These are phyloP conservation scores for Drosophila falleni DNA, from an alignment of 2,888 invertebrate genomes.

Conservation along the genomic window DNA sequence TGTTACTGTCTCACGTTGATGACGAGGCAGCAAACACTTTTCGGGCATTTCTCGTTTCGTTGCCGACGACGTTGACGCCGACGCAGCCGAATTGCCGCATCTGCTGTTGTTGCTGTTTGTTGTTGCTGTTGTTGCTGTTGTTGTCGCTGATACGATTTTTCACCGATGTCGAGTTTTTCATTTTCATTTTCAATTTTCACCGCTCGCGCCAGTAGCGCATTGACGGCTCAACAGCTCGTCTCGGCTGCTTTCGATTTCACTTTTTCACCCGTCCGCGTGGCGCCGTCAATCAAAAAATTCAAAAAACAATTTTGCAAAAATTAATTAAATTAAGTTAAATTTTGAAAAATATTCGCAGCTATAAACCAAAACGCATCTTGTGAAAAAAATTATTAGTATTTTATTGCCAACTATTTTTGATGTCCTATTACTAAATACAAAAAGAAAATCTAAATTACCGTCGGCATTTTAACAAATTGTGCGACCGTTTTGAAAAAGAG, in stretches of 20 bases:
- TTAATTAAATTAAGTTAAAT: not conserved
- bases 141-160: slow-evolving; percentile 61
- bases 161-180: slow-evolving; percentile 74
- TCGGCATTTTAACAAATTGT: slow-evolving; percentile 49
- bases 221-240: slow-evolving; percentile 84
- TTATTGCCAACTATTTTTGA: slow-evolving; percentile 12
- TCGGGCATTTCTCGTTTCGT: slow-evolving; percentile 60
- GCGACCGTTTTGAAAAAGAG: slow-evolving; percentile 22
- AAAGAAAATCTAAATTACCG: slow-evolving; percentile 38
- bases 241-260: slow-evolving; percentile 74
- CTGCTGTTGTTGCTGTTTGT: slow-evolving; percentile 30
- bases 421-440: slow-evolving; percentile 5
- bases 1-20: slow-evolving; percentile 27
- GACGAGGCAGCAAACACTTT: slow-evolving; percentile 64
- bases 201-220: slow-evolving; percentile 82
- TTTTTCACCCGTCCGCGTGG: slow-evolving; percentile 43
- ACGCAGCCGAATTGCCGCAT: slow-evolving; percentile 72
- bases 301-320: slow-evolving; percentile 12
- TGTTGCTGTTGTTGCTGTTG: slow-evolving; percentile 23
- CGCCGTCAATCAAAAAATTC: slow-evolving; percentile 25
- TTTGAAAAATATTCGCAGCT: not conserved
- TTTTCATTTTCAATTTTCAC: slow-evolving; percentile 83
- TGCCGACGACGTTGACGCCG: slow-evolving; percentile 64
- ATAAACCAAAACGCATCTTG: not conserved
- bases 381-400: slow-evolving; percentile 1